A percentile compares a stretch with the other conserved stretches of the same genome.
These are phyloP conservation scores for Eulemur albifrons DNA, from an alignment of 2,797 vertebrate genomes.

Conservation along the genomic window DNA sequence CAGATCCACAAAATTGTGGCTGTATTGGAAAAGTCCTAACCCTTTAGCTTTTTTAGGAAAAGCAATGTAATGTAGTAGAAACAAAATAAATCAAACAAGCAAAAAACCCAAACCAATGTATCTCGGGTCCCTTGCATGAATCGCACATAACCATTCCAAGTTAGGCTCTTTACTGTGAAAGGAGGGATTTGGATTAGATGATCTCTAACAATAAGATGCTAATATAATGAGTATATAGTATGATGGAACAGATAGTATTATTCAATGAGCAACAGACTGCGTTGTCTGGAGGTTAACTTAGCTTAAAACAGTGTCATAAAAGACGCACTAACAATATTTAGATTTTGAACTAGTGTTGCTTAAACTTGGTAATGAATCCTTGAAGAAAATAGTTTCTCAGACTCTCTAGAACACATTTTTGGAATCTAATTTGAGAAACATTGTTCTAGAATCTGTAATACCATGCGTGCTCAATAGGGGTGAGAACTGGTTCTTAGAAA, in stretches of 20 bases:
- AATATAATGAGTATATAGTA: not conserved
- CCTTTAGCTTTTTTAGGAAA: not conserved
- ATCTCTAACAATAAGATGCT: not conserved
- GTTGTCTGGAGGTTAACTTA: not conserved
- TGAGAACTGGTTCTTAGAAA: not conserved
- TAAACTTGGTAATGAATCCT: not conserved
- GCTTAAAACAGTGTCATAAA: not conserved
- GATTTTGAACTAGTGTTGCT: not conserved
- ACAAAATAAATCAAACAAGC: conserved; percentile 6
- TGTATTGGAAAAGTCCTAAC: not conserved
- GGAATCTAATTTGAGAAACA: not conserved
- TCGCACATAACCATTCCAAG: not conserved
- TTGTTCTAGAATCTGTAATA: not conserved
- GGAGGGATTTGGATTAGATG: not conserved
- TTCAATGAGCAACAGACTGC: not conserved
- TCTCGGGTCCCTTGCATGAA: not conserved
- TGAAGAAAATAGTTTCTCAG: not conserved
- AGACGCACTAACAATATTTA: not conserved
- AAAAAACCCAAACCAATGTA: not conserved
- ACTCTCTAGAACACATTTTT: not conserved
- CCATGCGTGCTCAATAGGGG: not conserved
- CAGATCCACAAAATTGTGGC: not conserved
- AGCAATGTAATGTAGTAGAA: not conserved
- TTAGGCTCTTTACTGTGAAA: not conserved
- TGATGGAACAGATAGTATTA: not conserved